Conservation (phyloP, 2,888 invertebrate species). For the Apoda limacodes region DNA sequence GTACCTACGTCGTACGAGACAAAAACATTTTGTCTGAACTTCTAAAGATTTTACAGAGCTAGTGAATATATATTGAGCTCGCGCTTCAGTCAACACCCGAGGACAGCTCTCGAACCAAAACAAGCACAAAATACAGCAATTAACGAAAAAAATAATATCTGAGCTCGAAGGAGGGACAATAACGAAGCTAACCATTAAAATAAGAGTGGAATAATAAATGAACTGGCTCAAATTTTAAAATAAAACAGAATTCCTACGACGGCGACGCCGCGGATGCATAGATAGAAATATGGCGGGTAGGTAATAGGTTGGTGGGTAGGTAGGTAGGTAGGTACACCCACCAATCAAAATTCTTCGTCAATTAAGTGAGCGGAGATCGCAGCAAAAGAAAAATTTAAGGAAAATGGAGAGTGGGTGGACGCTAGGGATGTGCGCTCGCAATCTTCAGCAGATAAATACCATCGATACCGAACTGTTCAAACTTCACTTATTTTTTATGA, state of each 20-base stretch:
- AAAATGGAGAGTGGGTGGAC: slow-evolving; percentile 63
- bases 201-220: slow-evolving; percentile 65
- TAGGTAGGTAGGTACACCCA: slow-evolving; percentile 34
- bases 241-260: slow-evolving; percentile 28
- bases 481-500: no score
- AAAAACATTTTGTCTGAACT: no score
- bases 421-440: no score
- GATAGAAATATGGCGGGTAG: slow-evolving; percentile 57
- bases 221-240: slow-evolving; percentile 42
- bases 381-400: slow-evolving; percentile 66
- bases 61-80: no score
- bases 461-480: no score
- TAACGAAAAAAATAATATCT: slow-evolving; percentile 56
- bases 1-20: no score
- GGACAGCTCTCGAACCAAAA: slow-evolving; percentile 31
- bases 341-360: slow-evolving; percentile 70
- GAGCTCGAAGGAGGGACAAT: slow-evolving; percentile 43
- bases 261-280: slow-evolving; percentile 54
- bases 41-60: no score
- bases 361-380: slow-evolving; percentile 65
- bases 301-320: no score
- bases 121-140: slow-evolving; percentile 38
- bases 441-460: no score
- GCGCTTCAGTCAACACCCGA: slow-evolving; percentile 24
- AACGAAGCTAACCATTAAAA: slow-evolving; percentile 67